phyloP scores from a whole-genome alignment of 2,888 invertebrate species.

The Chloromyia formosa region DNA sequence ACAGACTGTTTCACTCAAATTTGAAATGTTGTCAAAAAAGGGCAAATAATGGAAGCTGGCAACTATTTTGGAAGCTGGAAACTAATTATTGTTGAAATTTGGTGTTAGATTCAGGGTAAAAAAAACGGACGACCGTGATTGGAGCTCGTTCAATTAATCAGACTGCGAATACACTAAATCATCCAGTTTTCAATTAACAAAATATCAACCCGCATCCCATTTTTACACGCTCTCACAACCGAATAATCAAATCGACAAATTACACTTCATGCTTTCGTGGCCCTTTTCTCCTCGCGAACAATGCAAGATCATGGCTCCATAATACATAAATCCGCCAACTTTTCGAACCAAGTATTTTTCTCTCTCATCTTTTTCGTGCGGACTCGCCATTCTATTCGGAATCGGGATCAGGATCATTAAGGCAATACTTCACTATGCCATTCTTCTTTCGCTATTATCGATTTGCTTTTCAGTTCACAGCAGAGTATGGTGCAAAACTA shows the following conservation, averaged over 20 bases:
- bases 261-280: neutral
- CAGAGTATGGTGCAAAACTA: neutral
- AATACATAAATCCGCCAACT: neutral
- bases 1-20: neutral
- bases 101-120: too few relatives aligned
- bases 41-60: neutral
- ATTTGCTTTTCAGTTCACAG: slow-evolving; percentile 24
- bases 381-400: neutral
- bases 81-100: neutral
- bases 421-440: slow-evolving; percentile 5
- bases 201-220: too few relatives aligned
- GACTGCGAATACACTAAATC: too few relatives aligned
- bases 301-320: neutral
- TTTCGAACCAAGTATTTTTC: too few relatives aligned
- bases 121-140: too few relatives aligned
- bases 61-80: neutral
- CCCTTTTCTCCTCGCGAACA: neutral
- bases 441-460: slow-evolving; percentile 17
- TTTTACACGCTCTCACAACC: too few relatives aligned
- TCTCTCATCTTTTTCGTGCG: neutral
- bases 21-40: neutral
- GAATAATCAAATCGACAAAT: too few relatives aligned
- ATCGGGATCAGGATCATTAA: slow-evolving; percentile 13
- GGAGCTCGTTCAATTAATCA: too few relatives aligned
- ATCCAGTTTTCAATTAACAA: too few relatives aligned